Evolutionary conservation across 2,113 vertebrate genomes (phyloP), one percentile per base, ranked within the genome.

Genomic region (Cinclus cinclus): DNA sequence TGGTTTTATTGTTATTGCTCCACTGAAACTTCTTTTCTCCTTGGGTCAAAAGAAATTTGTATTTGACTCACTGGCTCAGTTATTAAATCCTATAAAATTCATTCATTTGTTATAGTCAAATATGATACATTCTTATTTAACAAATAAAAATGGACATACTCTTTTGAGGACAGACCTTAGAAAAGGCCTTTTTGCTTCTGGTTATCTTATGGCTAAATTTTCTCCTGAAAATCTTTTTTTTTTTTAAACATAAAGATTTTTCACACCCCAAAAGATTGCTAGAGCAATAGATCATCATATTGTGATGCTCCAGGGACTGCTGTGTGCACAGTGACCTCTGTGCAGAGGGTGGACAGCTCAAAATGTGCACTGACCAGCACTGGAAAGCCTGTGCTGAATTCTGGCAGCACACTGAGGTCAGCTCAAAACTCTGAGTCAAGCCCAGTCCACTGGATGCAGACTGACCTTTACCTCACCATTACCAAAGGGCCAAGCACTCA

Each of bases 31-130:
- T 87, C 52, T 92, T 93, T 94, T 73, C 85, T 96, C 90, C 31
- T 12, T 27, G n/a, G 92, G 52, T 90, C 83, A 70, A 87, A 95
- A 80, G 19, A 88, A 95, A 31, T 81, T 78, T 76, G 22, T 79
- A n/a, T 91, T 87, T 92, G 55, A 86, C 47, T 60, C 83, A 81
- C 18, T 46, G 25, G 3, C 18, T 78, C 41, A 30, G 79, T 87
- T 96, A 92, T 93, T 94, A 84, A 73, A 90, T 44, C 53, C 62
- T 39, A 56, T 81, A 92, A 86, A 86, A 83, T 60, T 50, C 3
- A 8, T 78, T 73, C 19, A 63, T 87, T 93, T 83, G 4, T 44
- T 75, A 21, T 64, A 81, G 52, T 83, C 68, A 83, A 92, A 94
- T 60, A 74, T 33, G 21, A 24, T 46, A 30, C 37, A 81, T 30